A percentile compares a stretch with the other conserved stretches of the same genome.
Evolutionary conservation across 1,140 invertebrate species (phyloP).

Genomic region (Armadillidium nasatum): DNA sequence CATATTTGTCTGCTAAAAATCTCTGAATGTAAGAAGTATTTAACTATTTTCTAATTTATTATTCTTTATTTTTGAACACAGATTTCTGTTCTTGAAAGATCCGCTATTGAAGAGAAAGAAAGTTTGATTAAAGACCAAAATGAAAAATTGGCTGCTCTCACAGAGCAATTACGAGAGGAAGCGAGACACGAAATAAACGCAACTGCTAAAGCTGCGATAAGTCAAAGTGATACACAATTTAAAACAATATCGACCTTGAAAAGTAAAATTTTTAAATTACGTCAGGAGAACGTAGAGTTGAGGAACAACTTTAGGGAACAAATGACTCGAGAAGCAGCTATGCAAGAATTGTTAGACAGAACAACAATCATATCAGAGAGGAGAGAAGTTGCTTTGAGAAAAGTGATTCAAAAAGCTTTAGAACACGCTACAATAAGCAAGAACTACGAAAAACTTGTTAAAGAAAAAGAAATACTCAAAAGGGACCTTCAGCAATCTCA

Average conservation of each 20-base stretch:
- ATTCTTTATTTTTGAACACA: background rate
- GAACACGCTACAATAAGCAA: background rate
- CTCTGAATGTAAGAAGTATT: too few species aligned
- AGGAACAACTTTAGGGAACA: background rate
- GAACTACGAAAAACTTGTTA: background rate
- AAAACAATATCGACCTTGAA: background rate
- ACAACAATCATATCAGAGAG: background rate
- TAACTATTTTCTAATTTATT: too few species aligned
- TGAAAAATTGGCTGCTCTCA: background rate
- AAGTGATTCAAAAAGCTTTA: background rate
- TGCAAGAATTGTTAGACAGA: background rate
- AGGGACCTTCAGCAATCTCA: background rate
- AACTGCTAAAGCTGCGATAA: background rate
- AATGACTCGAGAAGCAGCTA: background rate
- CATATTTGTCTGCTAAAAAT: too few species aligned
- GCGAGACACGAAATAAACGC: background rate
- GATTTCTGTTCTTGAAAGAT: background rate
- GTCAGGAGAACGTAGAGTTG: background rate
- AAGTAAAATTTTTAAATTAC: background rate
- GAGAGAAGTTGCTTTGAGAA: background rate
- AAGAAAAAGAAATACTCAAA: background rate
- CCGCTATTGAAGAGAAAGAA: background rate
- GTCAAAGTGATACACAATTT: background rate
- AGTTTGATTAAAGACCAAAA: background rate
- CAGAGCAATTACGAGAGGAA: background rate